Conservation (phyloP, 2,888 invertebrate species). For the Microplitis deprimator region DNA sequence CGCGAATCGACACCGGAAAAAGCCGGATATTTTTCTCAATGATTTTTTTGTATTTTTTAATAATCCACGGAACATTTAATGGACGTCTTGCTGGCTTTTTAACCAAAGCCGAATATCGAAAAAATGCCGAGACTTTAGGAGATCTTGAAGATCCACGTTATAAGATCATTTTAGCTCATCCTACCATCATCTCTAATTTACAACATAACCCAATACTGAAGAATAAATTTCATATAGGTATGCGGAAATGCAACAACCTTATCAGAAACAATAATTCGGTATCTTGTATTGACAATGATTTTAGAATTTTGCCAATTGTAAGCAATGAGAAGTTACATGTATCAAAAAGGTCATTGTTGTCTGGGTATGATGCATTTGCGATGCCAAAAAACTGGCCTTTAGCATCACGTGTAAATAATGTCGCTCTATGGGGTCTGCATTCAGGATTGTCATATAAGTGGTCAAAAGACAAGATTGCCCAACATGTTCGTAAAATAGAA, state of each 20-base stretch:
- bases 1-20: neutral
- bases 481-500: neutral
- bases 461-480: neutral
- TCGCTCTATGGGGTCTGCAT: neutral
- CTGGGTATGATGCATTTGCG: neutral
- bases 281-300: no score
- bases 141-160: neutral
- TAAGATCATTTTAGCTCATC: neutral
- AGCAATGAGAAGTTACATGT: no score
- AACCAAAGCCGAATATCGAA: neutral
- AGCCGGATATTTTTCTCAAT: constrained; percentile 10
- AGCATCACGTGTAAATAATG: neutral
- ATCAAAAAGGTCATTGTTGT: no score
- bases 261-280: no score
- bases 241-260: no score
- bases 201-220: no score
- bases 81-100: constrained; percentile 9
- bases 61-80: constrained; percentile 15
- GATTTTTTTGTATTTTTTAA: constrained; percentile 21
- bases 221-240: no score
- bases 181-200: no score
- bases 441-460: neutral
- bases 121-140: neutral
- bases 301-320: no score
- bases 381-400: neutral